Conservation (phyloP, 92 coral and sea anemone species). For the Chrysogorgia sp. region DNA sequence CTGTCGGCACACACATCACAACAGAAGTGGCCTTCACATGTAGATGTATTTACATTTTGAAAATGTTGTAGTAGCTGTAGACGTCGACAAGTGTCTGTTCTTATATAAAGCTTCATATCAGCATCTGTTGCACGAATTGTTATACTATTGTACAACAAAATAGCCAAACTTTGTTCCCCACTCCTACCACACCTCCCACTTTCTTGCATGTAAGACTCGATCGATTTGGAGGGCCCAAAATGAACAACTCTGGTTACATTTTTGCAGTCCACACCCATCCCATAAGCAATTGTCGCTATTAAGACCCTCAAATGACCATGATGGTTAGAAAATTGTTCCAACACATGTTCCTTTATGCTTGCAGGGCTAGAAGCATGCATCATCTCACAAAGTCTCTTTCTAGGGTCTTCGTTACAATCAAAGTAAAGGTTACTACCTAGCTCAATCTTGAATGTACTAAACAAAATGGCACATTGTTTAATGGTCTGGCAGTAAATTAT, state of each 20-base stretch:
- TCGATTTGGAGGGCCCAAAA: conserved; percentile 7
- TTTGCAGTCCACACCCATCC: conserved; percentile 7
- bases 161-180: conserved; percentile 9
- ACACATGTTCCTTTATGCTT: conserved; percentile 35
- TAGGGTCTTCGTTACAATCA: too few relatives aligned
- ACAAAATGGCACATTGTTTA: too few relatives aligned
- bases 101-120: background rate
- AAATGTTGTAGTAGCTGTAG: background rate
- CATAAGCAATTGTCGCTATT: conserved; percentile 3
- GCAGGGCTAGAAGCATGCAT: conserved; percentile 32
- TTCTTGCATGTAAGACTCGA: conserved; percentile 16
- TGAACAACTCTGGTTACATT: background rate
- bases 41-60: background rate
- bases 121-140: background rate
- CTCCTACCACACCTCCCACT: conserved; percentile 10
- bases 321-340: conserved; percentile 1
- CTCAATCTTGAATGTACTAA: too few relatives aligned
- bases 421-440: too few relatives aligned
- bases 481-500: too few relatives aligned
- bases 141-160: conserved; percentile 1
- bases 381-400: conserved; percentile 26
- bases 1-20: background rate
- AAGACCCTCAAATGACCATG: background rate
- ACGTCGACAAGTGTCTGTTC: background rate
- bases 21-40: background rate